Base-by-base conservation (phyloP, 2,888 invertebrate species). In the Gymnosoma rotundatum region DNA sequence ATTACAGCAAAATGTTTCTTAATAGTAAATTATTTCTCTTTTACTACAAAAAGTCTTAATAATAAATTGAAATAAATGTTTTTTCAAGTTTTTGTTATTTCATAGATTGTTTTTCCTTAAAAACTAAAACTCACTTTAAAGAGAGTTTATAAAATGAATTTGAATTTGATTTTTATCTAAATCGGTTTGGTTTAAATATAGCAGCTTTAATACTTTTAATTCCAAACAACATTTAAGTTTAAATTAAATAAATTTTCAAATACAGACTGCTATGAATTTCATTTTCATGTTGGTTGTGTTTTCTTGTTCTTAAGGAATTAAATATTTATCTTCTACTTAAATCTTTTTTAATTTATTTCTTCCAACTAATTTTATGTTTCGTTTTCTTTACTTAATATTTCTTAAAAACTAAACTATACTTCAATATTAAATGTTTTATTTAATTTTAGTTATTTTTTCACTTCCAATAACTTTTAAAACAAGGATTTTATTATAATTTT, bases 1-100 rank as follows among this genome's bases (percentile, higher is more conserved):
- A 90, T 89, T 90, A 90, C 81, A 89, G 88, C 88, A 89, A 90
- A 86, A 81, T 56, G 38, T 73, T 54, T 21, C 83, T 86, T 64
- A 36, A 76, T 58, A 82, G 72, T 36, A 66, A 64, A 42, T 25
- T 87, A 86, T 78, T 66, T 75, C 79, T 78, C 21, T 80, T 85
- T 83, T 67, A 58, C 80, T 79, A 83, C 78, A 74, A 78, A 76
- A 76, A 78, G 38, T 78, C 78, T 81, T 84, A 78, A 58, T 12
- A 20, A 20, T 73, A 54, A 72, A 63, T 56, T 70, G 38, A 78
- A 78, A 79, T 38, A 75, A 32, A 78, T 45, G 58, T 67, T 74
- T 50, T 70, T 64, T 50, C 32, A 5, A 32, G 8, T 5, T 32
- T 32, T 32, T 32, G 2, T 8, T 32, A 5, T 32, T 2, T 48